Percentiles rank a stretch among this genome's conserved stretches.
Conservation (phyloP, 2,888 invertebrate species). For the Anarsia innoxiella region DNA sequence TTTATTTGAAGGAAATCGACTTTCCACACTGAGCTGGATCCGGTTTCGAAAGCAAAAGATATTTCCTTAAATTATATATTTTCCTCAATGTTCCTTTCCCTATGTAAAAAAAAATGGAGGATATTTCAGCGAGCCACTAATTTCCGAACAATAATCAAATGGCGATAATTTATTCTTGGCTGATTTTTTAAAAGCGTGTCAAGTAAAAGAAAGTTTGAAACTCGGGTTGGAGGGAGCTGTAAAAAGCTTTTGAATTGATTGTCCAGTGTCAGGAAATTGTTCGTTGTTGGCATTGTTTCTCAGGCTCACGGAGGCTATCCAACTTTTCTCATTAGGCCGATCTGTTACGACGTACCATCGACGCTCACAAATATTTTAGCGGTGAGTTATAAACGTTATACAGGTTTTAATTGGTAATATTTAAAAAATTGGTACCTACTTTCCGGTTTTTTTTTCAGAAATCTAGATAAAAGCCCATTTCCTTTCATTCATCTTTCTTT, state of each 20-base stretch:
- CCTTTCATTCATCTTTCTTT: too few species aligned
- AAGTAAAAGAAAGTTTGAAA: conserved; percentile 39
- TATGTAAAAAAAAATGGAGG: too few species aligned
- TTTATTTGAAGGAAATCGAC: too few species aligned
- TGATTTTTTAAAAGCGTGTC: conserved; percentile 36
- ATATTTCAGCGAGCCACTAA: too few species aligned
- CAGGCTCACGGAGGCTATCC: conserved; percentile 50
- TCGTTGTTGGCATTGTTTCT: conserved; percentile 59
- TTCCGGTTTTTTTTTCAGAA: too few species aligned
- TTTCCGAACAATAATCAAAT: conserved; percentile 13
- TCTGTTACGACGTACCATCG: conserved; percentile 50
- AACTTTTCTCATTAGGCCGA: conserved; percentile 69
- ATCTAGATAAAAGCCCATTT: too few species aligned
- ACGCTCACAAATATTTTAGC: conserved; percentile 21
- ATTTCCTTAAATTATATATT: too few species aligned
- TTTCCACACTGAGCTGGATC: too few species aligned
- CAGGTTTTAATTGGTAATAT: too few species aligned
- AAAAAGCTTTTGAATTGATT: conserved; percentile 67
- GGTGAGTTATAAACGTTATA: not conserved
- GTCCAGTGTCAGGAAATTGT: conserved; percentile 63
- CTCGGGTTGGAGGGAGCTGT: conserved; percentile 34
- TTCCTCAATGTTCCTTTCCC: too few species aligned
- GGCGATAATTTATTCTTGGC: conserved; percentile 36
- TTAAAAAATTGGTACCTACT: too few species aligned
- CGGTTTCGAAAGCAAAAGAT: too few species aligned